A percentile compares a stretch with the other conserved stretches of the same genome.
phyloP scores from a whole-genome alignment of 2,888 invertebrate genomes.

The Agriotes lineatus region DNA sequence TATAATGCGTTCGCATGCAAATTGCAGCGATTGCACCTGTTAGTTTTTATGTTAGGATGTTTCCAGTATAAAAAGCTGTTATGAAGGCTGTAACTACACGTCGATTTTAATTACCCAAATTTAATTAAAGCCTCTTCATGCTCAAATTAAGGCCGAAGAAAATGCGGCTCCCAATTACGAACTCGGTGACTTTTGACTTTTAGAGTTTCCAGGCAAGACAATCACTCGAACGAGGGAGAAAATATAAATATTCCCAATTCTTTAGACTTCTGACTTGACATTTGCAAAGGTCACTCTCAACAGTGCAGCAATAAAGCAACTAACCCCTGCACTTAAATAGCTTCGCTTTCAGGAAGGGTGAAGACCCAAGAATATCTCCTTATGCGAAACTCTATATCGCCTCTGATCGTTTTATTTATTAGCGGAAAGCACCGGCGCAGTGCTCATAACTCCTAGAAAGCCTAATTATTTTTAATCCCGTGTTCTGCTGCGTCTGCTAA shows the following conservation, averaged over 20 bases:
- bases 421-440: no score
- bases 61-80: no score
- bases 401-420: background rate
- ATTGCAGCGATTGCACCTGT: no score
- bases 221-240: constrained; percentile 13
- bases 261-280: constrained; percentile 45
- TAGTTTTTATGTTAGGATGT: no score
- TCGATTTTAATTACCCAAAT: no score
- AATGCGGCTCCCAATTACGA: background rate
- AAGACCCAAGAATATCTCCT: constrained; percentile 49
- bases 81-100: no score
- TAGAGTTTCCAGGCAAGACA: background rate
- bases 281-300: constrained; percentile 50
- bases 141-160: background rate
- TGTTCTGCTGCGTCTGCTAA: constrained; percentile 6
- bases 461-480: constrained; percentile 3
- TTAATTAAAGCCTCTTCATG: no score
- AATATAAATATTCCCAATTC: constrained; percentile 32
- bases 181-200: background rate
- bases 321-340: constrained; percentile 63
- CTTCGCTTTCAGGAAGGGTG: constrained; percentile 60
- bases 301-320: constrained; percentile 54
- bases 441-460: no score
- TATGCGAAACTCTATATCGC: constrained; percentile 39
- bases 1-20: no score